A percentile compares a stretch with the other conserved stretches of the same genome.
phyloP scores from a whole-genome alignment of 2,113 vertebrate species.

The Dendrocopos noguchii region DNA sequence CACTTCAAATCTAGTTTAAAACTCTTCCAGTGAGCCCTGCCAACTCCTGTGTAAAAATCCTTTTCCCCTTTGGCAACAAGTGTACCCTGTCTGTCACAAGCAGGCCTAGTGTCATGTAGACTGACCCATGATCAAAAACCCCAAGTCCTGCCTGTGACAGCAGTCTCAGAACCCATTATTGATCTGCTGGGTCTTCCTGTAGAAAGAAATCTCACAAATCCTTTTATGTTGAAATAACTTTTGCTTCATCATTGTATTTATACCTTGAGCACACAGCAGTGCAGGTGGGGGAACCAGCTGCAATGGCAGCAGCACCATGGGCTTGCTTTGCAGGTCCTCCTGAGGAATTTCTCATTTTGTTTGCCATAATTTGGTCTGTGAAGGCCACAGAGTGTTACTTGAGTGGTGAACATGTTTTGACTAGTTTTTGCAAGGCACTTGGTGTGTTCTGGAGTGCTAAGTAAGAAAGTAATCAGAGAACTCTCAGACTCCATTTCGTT shows the following conservation, averaged over 20 bases:
- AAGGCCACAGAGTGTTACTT: neutral
- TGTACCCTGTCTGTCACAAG: too few relatives aligned
- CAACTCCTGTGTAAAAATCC: neutral
- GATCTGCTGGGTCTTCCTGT: neutral
- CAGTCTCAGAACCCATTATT: neutral
- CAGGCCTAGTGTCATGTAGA: neutral
- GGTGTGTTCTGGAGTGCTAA: neutral
- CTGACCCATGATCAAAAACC: neutral
- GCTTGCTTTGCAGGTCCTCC: neutral
- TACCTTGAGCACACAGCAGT: neutral
- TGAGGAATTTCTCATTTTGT: neutral
- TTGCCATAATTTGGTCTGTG: neutral
- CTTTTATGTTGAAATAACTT: neutral
- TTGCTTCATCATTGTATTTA: neutral
- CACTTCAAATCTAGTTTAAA: neutral
- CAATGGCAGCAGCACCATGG: neutral
- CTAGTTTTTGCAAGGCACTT: conserved; percentile 21
- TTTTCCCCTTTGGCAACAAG: neutral
- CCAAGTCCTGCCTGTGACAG: neutral
- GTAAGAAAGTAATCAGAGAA: neutral
- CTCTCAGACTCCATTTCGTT: neutral
- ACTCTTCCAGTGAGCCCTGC: neutral
- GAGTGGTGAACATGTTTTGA: conserved; percentile 22
- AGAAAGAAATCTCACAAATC: neutral
- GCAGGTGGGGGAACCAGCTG: neutral